These are phyloP conservation scores for Nemopilema nomurai DNA, from an alignment of 30 jellyfish, hydroid and myxozoan genomes.

Conservation along the genomic window DNA sequence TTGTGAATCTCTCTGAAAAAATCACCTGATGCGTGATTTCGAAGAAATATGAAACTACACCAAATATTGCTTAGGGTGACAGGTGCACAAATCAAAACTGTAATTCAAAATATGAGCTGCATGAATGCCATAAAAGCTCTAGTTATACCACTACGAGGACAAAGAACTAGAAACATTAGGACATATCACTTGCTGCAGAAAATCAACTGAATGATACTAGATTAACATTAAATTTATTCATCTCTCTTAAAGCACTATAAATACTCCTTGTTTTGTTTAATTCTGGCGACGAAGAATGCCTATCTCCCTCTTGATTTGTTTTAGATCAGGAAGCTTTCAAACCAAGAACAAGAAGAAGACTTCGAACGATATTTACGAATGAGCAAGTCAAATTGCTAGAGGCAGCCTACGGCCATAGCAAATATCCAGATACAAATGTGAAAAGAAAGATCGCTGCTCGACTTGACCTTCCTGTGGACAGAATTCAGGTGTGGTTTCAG, in stretches of 20 bases:
- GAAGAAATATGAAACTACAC: background rate
- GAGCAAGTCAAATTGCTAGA: constrained; percentile 75
- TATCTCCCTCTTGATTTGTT: background rate
- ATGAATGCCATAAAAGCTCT: no score
- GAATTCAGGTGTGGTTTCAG: constrained; percentile 95
- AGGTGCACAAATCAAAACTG: background rate
- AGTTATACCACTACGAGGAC: no score
- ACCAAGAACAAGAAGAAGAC: constrained; percentile 71
- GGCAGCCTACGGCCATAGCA: constrained; percentile 66
- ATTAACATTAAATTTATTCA: no score
- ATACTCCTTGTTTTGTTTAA: no score
- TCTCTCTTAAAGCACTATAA: background rate
- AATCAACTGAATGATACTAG: no score
- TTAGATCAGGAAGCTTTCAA: background rate
- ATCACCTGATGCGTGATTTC: background rate
- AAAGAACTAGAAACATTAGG: background rate
- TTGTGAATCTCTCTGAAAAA: background rate
- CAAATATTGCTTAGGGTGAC: no score
- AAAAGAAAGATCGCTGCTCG: constrained; percentile 61
- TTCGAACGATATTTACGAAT: constrained; percentile 85
- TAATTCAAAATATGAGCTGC: background rate
- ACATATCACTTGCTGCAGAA: no score
- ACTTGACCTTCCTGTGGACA: constrained; percentile 74
- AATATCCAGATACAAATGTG: constrained; percentile 66
- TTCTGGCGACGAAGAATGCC: background rate